A percentile compares a stretch with the other conserved stretches of the same genome.
phyloP scores from a whole-genome alignment of 1,140 invertebrate genomes.

The Drosophila mauritiana region DNA sequence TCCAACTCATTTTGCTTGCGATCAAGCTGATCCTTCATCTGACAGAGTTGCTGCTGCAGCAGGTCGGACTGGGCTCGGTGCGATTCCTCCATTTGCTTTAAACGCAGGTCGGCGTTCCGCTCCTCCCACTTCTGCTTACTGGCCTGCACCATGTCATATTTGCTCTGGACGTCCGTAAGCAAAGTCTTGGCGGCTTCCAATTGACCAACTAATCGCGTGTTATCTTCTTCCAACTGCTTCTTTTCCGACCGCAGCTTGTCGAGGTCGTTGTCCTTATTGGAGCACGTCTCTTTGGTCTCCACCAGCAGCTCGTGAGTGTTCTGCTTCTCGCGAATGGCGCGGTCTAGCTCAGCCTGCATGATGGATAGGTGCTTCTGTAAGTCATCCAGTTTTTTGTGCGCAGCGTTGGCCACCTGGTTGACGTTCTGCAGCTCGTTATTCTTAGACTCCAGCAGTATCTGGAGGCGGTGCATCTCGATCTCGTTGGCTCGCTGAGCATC shows the following conservation, averaged over 20 bases:
- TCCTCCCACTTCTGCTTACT: slow-evolving; percentile 65
- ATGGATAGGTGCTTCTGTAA: slow-evolving; percentile 85
- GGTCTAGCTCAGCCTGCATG: slow-evolving; percentile 85
- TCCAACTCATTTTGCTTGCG: slow-evolving; percentile 86
- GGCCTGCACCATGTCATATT: slow-evolving; percentile 75
- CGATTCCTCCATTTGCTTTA: slow-evolving; percentile 70
- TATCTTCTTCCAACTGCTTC: slow-evolving; percentile 65
- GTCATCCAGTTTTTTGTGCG: slow-evolving; percentile 73
- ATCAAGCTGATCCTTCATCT: slow-evolving; percentile 64
- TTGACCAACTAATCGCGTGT: slow-evolving; percentile 61
- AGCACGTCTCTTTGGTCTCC: slow-evolving; percentile 76
- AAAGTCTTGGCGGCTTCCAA: slow-evolving; percentile 68
- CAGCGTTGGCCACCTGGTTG: slow-evolving; percentile 47
- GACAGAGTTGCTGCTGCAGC: slow-evolving; percentile 68
- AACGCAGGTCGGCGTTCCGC: slow-evolving; percentile 55
- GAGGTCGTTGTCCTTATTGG: slow-evolving; percentile 71
- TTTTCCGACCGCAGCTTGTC: slow-evolving; percentile 71
- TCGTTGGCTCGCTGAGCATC: slow-evolving; percentile 34
- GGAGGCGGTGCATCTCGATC: slow-evolving; percentile 64
- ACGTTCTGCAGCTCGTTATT: slow-evolving; percentile 58
- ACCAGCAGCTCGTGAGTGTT: slow-evolving; percentile 86
- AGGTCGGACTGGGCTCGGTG: slow-evolving; percentile 73
- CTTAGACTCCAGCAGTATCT: slow-evolving; percentile 71
- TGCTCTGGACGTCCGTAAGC: slow-evolving; percentile 67
- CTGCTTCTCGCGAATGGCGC: slow-evolving; percentile 85